phyloP scores from a whole-genome alignment of 2,797 vertebrate genomes.

The Clarias platycephalus region DNA sequence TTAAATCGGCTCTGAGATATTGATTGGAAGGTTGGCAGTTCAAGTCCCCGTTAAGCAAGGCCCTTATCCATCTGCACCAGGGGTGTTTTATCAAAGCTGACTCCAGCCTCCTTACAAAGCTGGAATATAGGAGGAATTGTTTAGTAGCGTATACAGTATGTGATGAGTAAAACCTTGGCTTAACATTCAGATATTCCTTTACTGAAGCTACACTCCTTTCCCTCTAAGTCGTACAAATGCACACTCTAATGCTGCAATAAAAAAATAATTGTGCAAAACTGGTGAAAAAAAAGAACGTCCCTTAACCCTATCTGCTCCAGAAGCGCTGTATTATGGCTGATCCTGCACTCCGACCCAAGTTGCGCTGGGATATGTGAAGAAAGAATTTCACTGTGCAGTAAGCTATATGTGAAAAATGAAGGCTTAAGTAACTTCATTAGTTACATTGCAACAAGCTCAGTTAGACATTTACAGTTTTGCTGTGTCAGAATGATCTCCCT shows the following conservation, averaged over 20 bases:
- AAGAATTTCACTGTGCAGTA: no score
- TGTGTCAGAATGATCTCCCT: conserved; percentile 29
- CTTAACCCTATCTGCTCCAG: no score
- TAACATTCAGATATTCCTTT: not conserved
- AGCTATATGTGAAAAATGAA: no score
- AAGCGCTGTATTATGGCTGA: no score
- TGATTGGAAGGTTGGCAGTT: no score
- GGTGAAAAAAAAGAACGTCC: not conserved
- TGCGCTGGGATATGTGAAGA: no score
- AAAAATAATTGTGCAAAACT: not conserved
- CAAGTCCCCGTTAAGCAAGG: not conserved
- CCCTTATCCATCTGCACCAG: not conserved
- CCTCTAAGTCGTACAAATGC: not conserved
- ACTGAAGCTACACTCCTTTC: not conserved
- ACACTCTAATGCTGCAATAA: not conserved
- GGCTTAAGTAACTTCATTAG: conserved; percentile 1
- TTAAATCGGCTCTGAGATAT: not conserved
- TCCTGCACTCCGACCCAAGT: no score
- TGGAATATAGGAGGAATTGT: not conserved
- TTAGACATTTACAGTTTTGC: conserved; percentile 47
- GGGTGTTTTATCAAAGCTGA: no score
- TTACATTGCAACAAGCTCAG: conserved; percentile 40
- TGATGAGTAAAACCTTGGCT: not conserved
- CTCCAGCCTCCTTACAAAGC: not conserved
- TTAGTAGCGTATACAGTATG: no score